A percentile compares a stretch with the other conserved stretches of the same genome.
Conservation (phyloP, 2,113 vertebrate species). For the Numenius arquata region DNA sequence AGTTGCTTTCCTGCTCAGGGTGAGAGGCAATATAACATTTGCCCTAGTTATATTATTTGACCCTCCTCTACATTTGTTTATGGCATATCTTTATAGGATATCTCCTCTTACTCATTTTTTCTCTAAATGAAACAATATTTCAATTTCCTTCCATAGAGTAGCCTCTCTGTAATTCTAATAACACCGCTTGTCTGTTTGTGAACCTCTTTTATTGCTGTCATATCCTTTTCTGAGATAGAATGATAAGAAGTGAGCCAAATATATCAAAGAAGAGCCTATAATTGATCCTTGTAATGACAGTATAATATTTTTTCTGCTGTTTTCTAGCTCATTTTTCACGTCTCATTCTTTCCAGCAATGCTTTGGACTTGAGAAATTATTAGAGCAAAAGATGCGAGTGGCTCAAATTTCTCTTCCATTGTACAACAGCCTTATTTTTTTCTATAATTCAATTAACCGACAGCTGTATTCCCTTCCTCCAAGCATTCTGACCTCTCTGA, state of each 20-base stretch:
- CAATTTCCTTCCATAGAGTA: slow-evolving; percentile 10
- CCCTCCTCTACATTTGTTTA: background rate
- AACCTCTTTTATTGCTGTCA: background rate
- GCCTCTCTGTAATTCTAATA: background rate
- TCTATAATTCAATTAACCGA: background rate
- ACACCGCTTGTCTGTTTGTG: background rate
- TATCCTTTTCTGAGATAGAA: slow-evolving; percentile 9
- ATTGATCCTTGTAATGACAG: background rate
- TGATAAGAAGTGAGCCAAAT: background rate
- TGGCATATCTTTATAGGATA: background rate
- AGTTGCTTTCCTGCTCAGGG: background rate
- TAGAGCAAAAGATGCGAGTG: background rate
- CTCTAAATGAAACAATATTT: slow-evolving; percentile 31
- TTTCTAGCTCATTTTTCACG: background rate
- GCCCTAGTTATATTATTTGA: background rate
- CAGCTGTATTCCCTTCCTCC: background rate
- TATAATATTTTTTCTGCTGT: background rate
- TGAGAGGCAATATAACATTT: background rate
- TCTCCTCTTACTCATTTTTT: background rate
- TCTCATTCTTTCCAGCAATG: background rate
- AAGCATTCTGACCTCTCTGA: background rate
- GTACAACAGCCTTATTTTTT: background rate
- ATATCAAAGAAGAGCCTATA: background rate
- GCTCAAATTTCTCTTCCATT: background rate
- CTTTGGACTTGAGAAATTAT: background rate